Evolutionary conservation across 2,888 invertebrate species (phyloP).

Genomic region (Tricholauxania praeusta): DNA sequence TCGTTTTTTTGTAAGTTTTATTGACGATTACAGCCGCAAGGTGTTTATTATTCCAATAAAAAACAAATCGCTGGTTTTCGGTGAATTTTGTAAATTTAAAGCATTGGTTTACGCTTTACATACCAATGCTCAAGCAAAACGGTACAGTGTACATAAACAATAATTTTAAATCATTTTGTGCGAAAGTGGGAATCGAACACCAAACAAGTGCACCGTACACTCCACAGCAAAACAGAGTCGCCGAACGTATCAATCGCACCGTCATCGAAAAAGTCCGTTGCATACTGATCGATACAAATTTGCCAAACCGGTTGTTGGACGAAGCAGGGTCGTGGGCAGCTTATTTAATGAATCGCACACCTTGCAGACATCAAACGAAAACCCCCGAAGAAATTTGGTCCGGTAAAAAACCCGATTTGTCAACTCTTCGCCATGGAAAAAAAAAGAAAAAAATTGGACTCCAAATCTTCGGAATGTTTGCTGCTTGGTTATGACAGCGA

Average conservation of each 20-base stretch:
- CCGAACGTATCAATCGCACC: constrained; percentile 36
- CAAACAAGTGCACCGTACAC: constrained; percentile 46
- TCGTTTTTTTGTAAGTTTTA: constrained; percentile 25
- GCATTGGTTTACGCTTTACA: constrained; percentile 45
- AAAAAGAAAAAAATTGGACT: constrained; percentile 27
- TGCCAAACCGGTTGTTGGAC: constrained; percentile 35
- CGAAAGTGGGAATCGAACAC: too few relatives aligned
- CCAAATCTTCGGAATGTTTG: constrained; percentile 24
- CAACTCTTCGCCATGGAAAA: constrained; percentile 28
- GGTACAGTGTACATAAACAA: too few relatives aligned
- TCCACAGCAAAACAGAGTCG: constrained; percentile 49
- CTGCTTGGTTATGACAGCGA: neutral
- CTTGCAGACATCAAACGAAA: constrained; percentile 20
- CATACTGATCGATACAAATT: constrained; percentile 40
- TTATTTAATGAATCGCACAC: constrained; percentile 27
- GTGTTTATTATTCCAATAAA: constrained; percentile 34
- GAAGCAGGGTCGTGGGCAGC: constrained; percentile 33
- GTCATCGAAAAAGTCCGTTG: constrained; percentile 44
- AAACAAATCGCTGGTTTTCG: constrained; percentile 46
- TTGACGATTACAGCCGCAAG: constrained; percentile 24
- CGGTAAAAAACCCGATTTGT: constrained; percentile 19
- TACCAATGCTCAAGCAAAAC: constrained; percentile 46
- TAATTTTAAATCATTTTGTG: too few relatives aligned
- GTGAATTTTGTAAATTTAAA: constrained; percentile 45
- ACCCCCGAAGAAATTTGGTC: constrained; percentile 21